Percentiles rank a stretch among this genome's conserved stretches.
Evolutionary conservation across 2,113 vertebrate genomes (phyloP).

Genomic region (Spermophilus dauricus): DNA sequence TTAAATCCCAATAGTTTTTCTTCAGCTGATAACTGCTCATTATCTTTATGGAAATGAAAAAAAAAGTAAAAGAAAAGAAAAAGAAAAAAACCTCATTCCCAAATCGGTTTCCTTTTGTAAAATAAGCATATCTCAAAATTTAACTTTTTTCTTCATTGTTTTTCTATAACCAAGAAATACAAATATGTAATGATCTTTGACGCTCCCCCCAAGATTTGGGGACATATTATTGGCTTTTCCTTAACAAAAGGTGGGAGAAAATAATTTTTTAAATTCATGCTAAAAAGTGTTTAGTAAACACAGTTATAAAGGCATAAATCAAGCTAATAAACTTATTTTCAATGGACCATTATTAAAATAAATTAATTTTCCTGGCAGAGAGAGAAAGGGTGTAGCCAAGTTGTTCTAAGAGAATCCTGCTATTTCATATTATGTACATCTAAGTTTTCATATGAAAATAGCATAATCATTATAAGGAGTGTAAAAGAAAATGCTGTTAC

Average conservation of each 20-base stretch:
- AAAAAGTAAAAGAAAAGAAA: background rate
- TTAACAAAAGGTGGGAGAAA: background rate
- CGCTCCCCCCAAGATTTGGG: background rate
- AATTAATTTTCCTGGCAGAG: background rate
- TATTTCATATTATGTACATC: background rate
- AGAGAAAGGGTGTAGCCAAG: background rate
- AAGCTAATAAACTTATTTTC: background rate
- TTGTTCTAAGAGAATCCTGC: background rate
- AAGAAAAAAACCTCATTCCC: background rate
- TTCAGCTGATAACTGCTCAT: background rate
- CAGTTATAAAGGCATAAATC: background rate
- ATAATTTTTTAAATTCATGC: background rate
- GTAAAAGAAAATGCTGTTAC: background rate
- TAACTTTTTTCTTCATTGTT: background rate
- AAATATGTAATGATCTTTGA: background rate
- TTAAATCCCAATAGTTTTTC: background rate
- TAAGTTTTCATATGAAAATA: conserved; percentile 36
- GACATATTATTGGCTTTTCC: background rate
- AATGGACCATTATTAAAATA: background rate
- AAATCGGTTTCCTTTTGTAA: background rate
- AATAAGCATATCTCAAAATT: background rate
- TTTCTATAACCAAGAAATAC: background rate
- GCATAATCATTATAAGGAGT: background rate
- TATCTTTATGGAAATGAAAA: background rate
- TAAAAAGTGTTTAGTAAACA: background rate